phyloP scores from a whole-genome alignment of 2,113 vertebrate species.

The Rhinoptilus africanus region DNA sequence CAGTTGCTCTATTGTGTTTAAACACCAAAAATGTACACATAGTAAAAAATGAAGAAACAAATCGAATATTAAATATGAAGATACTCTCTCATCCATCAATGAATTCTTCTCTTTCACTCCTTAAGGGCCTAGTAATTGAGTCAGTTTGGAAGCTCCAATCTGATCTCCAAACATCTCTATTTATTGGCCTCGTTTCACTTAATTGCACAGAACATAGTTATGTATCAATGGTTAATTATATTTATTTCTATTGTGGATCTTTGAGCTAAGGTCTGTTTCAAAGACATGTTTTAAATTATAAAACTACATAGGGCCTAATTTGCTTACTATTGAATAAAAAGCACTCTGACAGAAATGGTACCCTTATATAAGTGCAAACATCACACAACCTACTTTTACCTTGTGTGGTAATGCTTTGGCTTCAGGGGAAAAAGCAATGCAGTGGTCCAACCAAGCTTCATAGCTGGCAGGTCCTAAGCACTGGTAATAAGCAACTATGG shows the following conservation, averaged over 20 bases:
- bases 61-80: neutral
- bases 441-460: neutral
- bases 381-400: fast-evolving
- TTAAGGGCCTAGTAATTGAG: neutral
- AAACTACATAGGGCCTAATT: neutral
- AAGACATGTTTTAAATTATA: neutral
- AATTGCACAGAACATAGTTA: neutral
- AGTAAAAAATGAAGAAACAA: neutral
- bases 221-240: neutral
- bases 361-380: neutral
- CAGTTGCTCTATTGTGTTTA: neutral
- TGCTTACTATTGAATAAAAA: neutral
- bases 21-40: neutral
- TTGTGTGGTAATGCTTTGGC: fast-evolving
- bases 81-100: neutral
- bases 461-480: neutral
- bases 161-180: neutral
- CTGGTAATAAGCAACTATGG: neutral
- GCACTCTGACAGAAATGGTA: fast-evolving
- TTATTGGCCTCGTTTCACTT: neutral
- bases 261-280: neutral
- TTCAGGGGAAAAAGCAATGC: neutral
- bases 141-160: neutral
- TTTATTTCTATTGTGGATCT: neutral
- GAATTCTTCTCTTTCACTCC: fast-evolving